phyloP scores from a whole-genome alignment of 2,797 vertebrate species.

The Bovichtus variegatus region DNA sequence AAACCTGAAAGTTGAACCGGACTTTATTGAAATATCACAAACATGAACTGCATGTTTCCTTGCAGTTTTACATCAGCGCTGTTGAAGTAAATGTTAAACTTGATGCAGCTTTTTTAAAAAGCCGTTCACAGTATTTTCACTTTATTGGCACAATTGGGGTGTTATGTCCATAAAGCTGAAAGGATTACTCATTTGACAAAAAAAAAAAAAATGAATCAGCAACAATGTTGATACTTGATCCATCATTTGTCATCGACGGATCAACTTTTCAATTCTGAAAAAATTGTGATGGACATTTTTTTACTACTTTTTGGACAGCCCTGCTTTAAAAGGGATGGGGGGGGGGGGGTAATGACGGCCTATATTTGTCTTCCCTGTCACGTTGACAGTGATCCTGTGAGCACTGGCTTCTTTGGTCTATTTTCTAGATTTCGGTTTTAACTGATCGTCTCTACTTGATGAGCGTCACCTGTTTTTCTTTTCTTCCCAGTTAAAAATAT shows the following conservation, averaged over 20 bases:
- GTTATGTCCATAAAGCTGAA: background rate
- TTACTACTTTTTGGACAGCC: background rate
- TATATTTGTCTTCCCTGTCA: background rate
- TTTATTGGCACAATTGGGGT: background rate
- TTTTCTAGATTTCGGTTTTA: background rate
- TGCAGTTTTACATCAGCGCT: background rate
- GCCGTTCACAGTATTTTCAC: background rate
- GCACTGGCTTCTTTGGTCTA: background rate
- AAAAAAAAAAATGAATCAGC: background rate
- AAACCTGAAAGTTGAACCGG: background rate
- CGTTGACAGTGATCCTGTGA: background rate
- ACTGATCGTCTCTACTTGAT: background rate
- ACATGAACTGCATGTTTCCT: background rate
- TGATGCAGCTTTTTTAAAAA: background rate
- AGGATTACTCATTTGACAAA: background rate
- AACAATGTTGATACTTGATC: background rate
- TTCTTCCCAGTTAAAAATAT: background rate
- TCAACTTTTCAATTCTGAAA: background rate
- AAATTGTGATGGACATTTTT: background rate
- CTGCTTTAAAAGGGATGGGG: no score
- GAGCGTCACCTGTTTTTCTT: slow-evolving; percentile 1
- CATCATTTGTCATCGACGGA: background rate
- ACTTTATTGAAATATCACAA: slow-evolving; percentile 1
- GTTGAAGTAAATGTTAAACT: no score
- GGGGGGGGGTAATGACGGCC: background rate